Evolutionary conservation across 2,888 invertebrate genomes (phyloP), one percentile per base, ranked within the genome.

Genomic region (Diploptera punctata): DNA sequence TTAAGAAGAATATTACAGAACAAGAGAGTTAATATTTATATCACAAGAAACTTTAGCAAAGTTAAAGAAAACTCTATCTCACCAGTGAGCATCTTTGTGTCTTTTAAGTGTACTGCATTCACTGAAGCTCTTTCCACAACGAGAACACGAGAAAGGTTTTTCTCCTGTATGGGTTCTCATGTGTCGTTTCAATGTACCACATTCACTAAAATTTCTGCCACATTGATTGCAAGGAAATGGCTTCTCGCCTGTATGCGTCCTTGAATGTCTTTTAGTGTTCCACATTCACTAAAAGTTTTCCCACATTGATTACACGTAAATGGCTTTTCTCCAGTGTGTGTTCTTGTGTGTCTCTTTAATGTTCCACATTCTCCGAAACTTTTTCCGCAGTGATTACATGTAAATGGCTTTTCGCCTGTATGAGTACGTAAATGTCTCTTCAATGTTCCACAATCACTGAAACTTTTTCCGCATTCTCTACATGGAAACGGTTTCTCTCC

Each of bases 121-220:
- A 43, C 62, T 62, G 24, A 62, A 62, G n/a, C 43, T 43, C 21
- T 62, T 62, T 3, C 62, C 62, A 13, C 62, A 62, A 16, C 33
- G 19, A 24, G 43, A 33, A 62, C 62, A 62, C 3, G 62, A 62
- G 5, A 62, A 62, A 9, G 62, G 62, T 16, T 62, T 62, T 43
- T 62, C 62, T 13, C 62, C 62, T 24, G 62, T 62, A 21, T 62
- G 62, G 4, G 62, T 62, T 29, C 62, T 62, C 62, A 62, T 62
- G n/a, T 62, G 62, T 10, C 62, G 18, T n/a, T 62, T 62, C 16
- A 62, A 24, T 10, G 62, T 62, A 38, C 62, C 62, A 43, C 62
- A 62, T 33, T 62, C 62, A 62, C 62, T 24, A 43, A 62, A 62
- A 19, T 43, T 16, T 19, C 62, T 19, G 0, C 43, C 62, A 62